These are phyloP conservation scores for Fundulus diaphanus DNA, from an alignment of 2,797 vertebrate species.

Conservation along the genomic window DNA sequence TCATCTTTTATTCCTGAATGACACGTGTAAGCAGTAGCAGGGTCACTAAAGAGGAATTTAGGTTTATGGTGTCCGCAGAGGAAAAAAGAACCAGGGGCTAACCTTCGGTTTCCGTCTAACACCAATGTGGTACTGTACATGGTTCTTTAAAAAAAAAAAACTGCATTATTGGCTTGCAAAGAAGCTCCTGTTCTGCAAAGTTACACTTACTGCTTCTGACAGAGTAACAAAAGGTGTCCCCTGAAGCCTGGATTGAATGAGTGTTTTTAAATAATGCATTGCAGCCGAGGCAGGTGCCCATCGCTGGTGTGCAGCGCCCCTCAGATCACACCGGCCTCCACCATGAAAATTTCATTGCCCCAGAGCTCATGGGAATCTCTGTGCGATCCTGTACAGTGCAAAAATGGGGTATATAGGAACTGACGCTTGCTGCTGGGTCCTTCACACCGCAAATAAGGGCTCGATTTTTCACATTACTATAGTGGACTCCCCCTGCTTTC, in stretches of 20 bases:
- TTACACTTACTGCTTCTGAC: constrained; percentile 73
- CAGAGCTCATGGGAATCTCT: constrained; percentile 67
- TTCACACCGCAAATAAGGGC: constrained; percentile 41
- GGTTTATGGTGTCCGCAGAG: constrained; percentile 27
- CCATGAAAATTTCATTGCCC: constrained; percentile 75
- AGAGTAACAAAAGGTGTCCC: constrained; percentile 77
- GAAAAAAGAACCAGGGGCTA: constrained; percentile 19
- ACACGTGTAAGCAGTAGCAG: constrained; percentile 48
- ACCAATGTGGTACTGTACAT: constrained; percentile 38
- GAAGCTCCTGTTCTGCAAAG: constrained; percentile 52
- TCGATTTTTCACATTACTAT: constrained; percentile 35
- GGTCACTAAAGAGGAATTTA: constrained; percentile 39
- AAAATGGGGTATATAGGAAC: constrained; percentile 39
- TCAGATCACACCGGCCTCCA: constrained; percentile 70
- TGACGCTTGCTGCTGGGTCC: constrained; percentile 56
- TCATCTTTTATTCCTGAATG: constrained; percentile 70
- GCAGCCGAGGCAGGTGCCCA: constrained; percentile 70
- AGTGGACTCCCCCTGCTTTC: constrained; percentile 10
- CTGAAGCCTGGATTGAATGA: constrained; percentile 77
- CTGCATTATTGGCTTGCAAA: constrained; percentile 38
- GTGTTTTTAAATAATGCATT: constrained; percentile 80
- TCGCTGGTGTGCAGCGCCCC: constrained; percentile 66
- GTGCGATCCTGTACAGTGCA: constrained; percentile 55
- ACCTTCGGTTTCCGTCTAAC: constrained; percentile 59
- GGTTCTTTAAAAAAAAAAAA: constrained; percentile 36